phyloP scores from a whole-genome alignment of 2,113 vertebrate species.

The Herpetotheres cachinnans region DNA sequence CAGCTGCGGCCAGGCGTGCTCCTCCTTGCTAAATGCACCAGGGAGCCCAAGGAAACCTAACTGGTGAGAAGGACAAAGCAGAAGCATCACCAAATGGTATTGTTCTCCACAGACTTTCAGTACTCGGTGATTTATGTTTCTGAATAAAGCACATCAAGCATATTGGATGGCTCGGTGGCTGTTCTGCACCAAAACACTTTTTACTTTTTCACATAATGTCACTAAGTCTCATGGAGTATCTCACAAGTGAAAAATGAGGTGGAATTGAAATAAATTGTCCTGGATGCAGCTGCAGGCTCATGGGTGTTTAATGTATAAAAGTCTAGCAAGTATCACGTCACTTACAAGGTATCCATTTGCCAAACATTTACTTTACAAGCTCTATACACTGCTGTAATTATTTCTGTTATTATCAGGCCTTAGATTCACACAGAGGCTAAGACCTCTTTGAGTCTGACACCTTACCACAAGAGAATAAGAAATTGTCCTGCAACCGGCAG shows the following conservation, averaged over 20 bases:
- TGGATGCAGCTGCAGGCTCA: conserved; percentile 11
- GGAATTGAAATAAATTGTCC: conserved; percentile 44
- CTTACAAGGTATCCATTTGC: neutral
- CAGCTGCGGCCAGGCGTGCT: neutral
- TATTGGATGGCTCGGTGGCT: neutral
- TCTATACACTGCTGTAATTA: neutral
- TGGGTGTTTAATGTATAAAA: neutral
- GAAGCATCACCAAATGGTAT: neutral
- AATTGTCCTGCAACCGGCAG: neutral
- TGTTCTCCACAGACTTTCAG: neutral
- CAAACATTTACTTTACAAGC: neutral
- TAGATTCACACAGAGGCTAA: neutral
- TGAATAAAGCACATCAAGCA: neutral
- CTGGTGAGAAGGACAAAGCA: neutral
- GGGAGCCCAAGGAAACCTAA: neutral
- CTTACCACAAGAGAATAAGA: neutral
- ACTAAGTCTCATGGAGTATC: neutral
- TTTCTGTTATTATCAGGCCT: neutral
- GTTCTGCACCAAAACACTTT: neutral
- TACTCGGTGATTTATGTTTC: neutral
- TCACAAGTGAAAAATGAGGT: conserved; percentile 20
- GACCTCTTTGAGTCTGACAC: neutral
- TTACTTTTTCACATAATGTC: conserved; percentile 4
- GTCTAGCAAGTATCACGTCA: neutral
- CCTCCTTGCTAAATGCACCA: neutral